Evolutionary conservation across 1,140 invertebrate genomes (phyloP).

Genomic region (Pogonomyrmex barbatus): DNA sequence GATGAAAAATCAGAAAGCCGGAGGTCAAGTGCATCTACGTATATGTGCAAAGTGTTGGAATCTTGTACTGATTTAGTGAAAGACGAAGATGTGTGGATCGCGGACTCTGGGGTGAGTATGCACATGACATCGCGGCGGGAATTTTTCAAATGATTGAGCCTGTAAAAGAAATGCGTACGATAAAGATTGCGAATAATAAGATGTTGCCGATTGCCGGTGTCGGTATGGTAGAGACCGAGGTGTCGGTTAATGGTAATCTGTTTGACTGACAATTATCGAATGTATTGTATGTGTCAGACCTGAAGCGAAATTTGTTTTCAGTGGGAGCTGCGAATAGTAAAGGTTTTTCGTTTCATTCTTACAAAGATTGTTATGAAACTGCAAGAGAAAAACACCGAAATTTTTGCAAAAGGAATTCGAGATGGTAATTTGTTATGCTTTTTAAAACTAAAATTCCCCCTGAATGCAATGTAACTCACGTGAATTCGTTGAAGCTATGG

Average conservation of each 20-base stretch:
- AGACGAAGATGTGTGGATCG: background rate
- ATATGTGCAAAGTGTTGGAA: too few species aligned
- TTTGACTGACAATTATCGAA: conserved; percentile 35
- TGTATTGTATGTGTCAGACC: conserved; percentile 30
- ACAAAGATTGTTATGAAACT: background rate
- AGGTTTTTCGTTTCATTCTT: conserved; percentile 24
- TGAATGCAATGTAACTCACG: conserved; percentile 28
- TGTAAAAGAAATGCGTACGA: background rate
- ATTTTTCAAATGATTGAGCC: background rate
- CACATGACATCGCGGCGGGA: conserved; percentile 38
- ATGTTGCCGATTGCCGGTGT: background rate
- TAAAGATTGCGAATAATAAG: conserved; percentile 25
- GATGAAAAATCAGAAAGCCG: too few species aligned
- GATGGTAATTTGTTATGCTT: conserved; percentile 43
- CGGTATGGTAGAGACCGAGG: conserved; percentile 2
- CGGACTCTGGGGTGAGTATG: conserved; percentile 28
- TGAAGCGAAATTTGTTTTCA: conserved; percentile 57
- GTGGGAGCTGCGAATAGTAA: conserved; percentile 39
- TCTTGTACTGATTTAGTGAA: too few species aligned
- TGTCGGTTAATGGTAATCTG: background rate
- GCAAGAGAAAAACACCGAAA: background rate
- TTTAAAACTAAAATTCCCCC: conserved; percentile 25
- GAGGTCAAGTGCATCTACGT: too few species aligned
- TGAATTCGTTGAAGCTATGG: conserved; percentile 38
- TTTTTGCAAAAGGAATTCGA: conserved; percentile 7